These are phyloP conservation scores for Schrankia costaestrigalis DNA, from an alignment of 2,888 invertebrate genomes.

Conservation along the genomic window DNA sequence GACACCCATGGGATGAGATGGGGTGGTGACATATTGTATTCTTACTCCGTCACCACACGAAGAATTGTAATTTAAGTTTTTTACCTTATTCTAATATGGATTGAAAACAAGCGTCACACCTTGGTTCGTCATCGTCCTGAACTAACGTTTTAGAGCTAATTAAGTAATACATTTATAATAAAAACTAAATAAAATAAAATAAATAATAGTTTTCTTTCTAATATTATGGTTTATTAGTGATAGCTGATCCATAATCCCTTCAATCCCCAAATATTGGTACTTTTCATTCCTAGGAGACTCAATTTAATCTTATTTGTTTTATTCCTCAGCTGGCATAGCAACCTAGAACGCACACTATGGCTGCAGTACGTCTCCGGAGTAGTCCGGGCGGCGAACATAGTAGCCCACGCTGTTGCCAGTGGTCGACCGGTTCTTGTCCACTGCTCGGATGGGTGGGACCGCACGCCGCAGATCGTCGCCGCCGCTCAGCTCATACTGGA, in stretches of 20 bases:
- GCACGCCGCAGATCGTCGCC: constrained; percentile 98
- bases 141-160: too few species aligned
- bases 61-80: too few species aligned
- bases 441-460: constrained; percentile 99
- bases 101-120: too few species aligned
- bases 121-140: too few species aligned
- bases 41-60: too few species aligned
- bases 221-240: background rate
- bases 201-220: background rate
- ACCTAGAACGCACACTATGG: constrained; percentile 95
- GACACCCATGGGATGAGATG: too few species aligned
- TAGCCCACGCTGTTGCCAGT: constrained; percentile 90
- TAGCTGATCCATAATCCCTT: too few species aligned
- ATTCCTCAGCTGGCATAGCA: constrained; percentile 90
- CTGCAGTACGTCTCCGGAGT: constrained; percentile 93
- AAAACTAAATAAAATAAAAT: background rate
- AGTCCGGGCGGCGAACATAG: constrained; percentile 88
- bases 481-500: constrained; percentile 95
- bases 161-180: background rate
- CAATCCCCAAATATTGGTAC: too few species aligned
- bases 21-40: too few species aligned
- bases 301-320: background rate
- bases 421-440: constrained; percentile 96
- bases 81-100: too few species aligned
- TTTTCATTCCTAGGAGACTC: too few species aligned